Evolutionary conservation across 2,113 vertebrate genomes (phyloP).

Genomic region (Sisor rabdophorus): DNA sequence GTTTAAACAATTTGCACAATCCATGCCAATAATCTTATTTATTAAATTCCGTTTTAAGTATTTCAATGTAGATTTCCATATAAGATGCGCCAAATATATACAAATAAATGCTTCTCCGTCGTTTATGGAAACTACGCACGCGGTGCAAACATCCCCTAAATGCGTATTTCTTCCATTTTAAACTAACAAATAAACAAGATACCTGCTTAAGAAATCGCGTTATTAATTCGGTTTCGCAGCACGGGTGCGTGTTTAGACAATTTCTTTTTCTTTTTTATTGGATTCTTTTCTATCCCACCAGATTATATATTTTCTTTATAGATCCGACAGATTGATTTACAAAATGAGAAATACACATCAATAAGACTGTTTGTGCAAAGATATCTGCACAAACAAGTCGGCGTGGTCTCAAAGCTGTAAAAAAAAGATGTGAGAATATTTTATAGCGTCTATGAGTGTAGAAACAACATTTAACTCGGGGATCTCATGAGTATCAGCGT

Average conservation of each 20-base stretch:
- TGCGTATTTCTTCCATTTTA: neutral
- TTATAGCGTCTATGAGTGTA: no score
- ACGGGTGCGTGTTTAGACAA: neutral
- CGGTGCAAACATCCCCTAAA: neutral
- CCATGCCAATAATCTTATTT: neutral
- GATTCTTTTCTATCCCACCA: neutral
- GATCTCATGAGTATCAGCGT: neutral
- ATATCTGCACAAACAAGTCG: neutral
- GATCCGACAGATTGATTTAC: neutral
- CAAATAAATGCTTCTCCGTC: neutral
- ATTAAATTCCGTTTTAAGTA: neutral
- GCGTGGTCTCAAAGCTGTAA: neutral
- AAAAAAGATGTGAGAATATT: neutral
- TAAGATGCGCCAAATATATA: neutral
- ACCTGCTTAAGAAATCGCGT: neutral
- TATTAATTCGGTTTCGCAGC: neutral
- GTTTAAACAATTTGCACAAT: neutral
- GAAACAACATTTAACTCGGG: neutral
- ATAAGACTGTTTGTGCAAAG: neutral
- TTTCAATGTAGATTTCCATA: neutral
- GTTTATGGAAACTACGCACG: neutral
- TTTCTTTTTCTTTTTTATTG: neutral
- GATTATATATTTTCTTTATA: neutral
- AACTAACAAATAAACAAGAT: neutral
- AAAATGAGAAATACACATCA: neutral